Evolutionary conservation across 2,113 vertebrate genomes (phyloP), one percentile per base, ranked within the genome.

Genomic region (Rhinogobius similis): DNA sequence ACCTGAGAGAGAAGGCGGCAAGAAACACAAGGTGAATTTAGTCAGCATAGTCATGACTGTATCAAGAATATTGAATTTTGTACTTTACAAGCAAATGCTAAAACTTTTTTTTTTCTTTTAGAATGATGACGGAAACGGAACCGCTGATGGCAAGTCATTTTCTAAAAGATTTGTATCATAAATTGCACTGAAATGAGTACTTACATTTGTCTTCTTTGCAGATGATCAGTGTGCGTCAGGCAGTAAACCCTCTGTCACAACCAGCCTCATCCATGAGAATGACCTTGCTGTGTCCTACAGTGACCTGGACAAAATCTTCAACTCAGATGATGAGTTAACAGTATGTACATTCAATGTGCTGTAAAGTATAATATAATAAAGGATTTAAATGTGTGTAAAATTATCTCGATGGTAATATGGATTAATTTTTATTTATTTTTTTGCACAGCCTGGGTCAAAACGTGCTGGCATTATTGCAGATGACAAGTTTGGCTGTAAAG

Each of bases 251-350:
- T 88, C 93, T 61, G 92, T 94, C 65, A 97, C 96, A 1, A 96
- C 95, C 62, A 98, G 96, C 87, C 94, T 99, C 79, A 95, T 98
- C 85, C 95, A 96, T 29, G 95, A 95, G 85, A 94, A 94, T 52
- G 95, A 96, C 82, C 83, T 97, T 67, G 94, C 96, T 50, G 96
- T 97, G 67, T 98, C 96, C 43, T 95, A 94, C 48, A 97, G 94
- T 10, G 96, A 98, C 87, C 92, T 98, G 62, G 96, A 98, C 92
- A 97, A 98, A 91, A 95, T 98, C 82, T 98, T 98, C 88, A 97
- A 98, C 81, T 97, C 96, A 11, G 96, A 98, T 81, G 96, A 98
- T 83, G 96, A 98, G 65, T 87, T 96, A 41, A 90, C 94, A 76
- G 96, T 98, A 86, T 94, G 95, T 63, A 61, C 18, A 36, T 11